These are phyloP conservation scores for Prenolepis imparis DNA, from an alignment of 2,888 invertebrate species.

Conservation along the genomic window DNA sequence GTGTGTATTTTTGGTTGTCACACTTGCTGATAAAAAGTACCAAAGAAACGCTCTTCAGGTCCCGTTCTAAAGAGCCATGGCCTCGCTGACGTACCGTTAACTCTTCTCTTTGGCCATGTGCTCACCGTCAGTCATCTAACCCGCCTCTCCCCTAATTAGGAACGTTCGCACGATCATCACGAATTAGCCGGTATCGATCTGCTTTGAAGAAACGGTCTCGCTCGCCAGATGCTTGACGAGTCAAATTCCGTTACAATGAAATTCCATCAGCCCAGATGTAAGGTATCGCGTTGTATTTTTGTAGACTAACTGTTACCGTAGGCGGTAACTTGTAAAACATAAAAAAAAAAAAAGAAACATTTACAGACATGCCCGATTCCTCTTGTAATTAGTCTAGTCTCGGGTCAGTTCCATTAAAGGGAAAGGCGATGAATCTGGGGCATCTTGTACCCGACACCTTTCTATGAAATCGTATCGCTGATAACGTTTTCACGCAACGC, in stretches of 20 bases:
- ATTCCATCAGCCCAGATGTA: background rate
- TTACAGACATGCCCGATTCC: background rate
- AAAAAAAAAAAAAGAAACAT: background rate
- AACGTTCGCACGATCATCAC: constrained; percentile 25
- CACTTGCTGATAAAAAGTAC: background rate
- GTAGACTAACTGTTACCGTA: background rate
- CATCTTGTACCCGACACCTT: constrained; percentile 6
- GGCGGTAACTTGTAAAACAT: background rate
- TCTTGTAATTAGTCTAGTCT: constrained; percentile 35
- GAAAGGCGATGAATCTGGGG: constrained; percentile 45
- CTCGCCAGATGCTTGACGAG: constrained; percentile 10
- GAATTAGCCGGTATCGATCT: constrained; percentile 25
- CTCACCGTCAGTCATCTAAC: constrained; percentile 27
- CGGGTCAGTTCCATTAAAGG: constrained; percentile 27
- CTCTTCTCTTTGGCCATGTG: constrained; percentile 1
- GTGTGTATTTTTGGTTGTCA: constrained; percentile 17
- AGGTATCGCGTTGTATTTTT: constrained; percentile 2
- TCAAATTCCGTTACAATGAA: constrained; percentile 3
- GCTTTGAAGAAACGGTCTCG: constrained; percentile 30
- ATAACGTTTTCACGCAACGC: constrained; percentile 28
- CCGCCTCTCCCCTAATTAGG: constrained; percentile 37
- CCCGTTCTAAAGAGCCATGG: constrained; percentile 48
- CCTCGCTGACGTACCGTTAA: constrained; percentile 49
- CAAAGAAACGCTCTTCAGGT: constrained; percentile 12
- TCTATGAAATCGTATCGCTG: constrained; percentile 23